Evolutionary conservation across 92 coral and sea anemone genomes (phyloP), one percentile per base, ranked within the genome.

Genomic region (Palythoa grandiflora): DNA sequence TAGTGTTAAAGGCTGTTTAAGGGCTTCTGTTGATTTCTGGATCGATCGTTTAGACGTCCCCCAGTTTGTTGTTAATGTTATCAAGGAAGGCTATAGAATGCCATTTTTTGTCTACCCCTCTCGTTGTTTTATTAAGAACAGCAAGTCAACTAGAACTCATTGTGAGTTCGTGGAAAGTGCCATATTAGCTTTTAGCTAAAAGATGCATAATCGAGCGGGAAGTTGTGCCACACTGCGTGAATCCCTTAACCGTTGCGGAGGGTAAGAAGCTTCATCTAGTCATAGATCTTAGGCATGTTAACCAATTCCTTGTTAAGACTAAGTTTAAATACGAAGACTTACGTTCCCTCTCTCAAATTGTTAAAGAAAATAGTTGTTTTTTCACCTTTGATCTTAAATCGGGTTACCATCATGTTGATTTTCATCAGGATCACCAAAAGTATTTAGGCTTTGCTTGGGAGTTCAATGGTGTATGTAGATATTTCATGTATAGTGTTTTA

Each of bases 231-330:
- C 79, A 10, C 80, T 92, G 92, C 75, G 90, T 89, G 16, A 92
- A 92, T 73, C 91, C 93, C 38, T 84, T 85, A 50, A 85, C 92
- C 35, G 93, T 93, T 54, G 95, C 93, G 9, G 90, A 87, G 38
- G 95, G 93, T 11, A 90, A 85, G 81, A 72, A 85, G 68, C 73
- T 72, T 51, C 71, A 83, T 15, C 47, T 85, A 36, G 89, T 85
- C 70, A 73, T 85, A 51, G 89, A 85, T 72, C 68, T 85, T 5
- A 85, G 73, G 88, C 89, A 89, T 50, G 83, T 89, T 77, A 89
- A 88, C 74, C 21, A 73, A 36, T 84, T 17, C 10, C 55, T 84
- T 61, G 79, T 54, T 9, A 50, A n/a, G 10, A 5, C 61, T 40
- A 76, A 76, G 52, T 84, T 84, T 36, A 68, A 84, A 40, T 84